phyloP scores from a whole-genome alignment of 1,140 invertebrate species.

The Macrobrachium nipponense region DNA sequence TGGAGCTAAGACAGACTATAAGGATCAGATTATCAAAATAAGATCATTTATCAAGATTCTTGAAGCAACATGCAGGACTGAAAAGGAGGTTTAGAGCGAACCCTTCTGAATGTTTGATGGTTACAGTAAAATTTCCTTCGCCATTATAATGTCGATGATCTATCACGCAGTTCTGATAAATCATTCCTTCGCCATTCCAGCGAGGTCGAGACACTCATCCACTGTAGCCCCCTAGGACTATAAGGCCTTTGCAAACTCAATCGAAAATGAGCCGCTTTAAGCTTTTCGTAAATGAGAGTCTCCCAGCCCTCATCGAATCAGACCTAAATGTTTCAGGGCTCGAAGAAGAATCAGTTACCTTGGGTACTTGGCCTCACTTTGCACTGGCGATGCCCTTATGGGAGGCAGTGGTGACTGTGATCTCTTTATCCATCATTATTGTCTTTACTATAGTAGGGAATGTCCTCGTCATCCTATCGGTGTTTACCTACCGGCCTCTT shows the following conservation, averaged over 20 bases:
- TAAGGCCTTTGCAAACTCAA: too few relatives aligned
- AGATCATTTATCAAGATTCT: too few relatives aligned
- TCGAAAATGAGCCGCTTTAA: constrained; percentile 25
- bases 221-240: background rate
- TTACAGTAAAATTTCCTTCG: too few relatives aligned
- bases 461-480: constrained; percentile 93
- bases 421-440: constrained; percentile 83
- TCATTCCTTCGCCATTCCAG: background rate
- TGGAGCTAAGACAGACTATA: too few relatives aligned
- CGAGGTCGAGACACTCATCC: background rate
- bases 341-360: background rate
- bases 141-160: too few relatives aligned
- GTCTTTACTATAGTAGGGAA: constrained; percentile 93
- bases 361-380: background rate
- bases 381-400: constrained; percentile 68
- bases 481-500: constrained; percentile 94
- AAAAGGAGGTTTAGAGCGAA: too few relatives aligned
- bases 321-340: constrained; percentile 42
- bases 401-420: constrained; percentile 82
- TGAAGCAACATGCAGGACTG: too few relatives aligned
- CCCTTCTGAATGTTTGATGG: too few relatives aligned
- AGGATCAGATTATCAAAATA: too few relatives aligned
- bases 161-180: too few relatives aligned
- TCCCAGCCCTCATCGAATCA: constrained; percentile 16
- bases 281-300: constrained; percentile 17